Conservation (phyloP, 2,888 invertebrate species). For the Lepidochrysops patricia region DNA sequence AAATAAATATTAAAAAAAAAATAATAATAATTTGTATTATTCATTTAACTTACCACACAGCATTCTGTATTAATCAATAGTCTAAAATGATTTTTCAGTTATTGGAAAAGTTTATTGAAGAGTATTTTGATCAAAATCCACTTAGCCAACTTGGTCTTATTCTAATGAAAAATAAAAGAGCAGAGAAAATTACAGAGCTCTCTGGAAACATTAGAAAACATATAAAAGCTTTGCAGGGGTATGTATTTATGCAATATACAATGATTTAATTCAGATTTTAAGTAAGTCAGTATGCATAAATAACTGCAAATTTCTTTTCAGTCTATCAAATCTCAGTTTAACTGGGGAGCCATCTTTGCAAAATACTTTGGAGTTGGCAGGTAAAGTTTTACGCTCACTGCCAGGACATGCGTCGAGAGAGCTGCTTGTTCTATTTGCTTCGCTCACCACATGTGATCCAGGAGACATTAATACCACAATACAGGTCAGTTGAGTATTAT, state of each 20-base stretch:
- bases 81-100: conserved; percentile 75
- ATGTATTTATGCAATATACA: too few species aligned
- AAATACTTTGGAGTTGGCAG: conserved; percentile 93
- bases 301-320: conserved; percentile 27
- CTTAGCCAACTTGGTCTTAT: conserved; percentile 97
- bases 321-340: conserved; percentile 78
- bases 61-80: background rate
- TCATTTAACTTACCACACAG: too few species aligned
- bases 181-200: conserved; percentile 93
- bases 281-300: too few species aligned
- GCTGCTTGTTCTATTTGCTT: conserved; percentile 92
- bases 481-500: conserved; percentile 35
- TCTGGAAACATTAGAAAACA: conserved; percentile 90
- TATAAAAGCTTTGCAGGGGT: conserved; percentile 79
- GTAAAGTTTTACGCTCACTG: conserved; percentile 87
- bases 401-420: conserved; percentile 97
- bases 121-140: conserved; percentile 99
- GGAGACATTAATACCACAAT: conserved; percentile 90
- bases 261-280: too few species aligned
- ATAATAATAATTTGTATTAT: too few species aligned
- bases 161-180: conserved; percentile 92
- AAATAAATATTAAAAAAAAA: too few species aligned
- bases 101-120: conserved; percentile 93
- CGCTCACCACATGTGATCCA: conserved; percentile 97
- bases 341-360: conserved; percentile 96